phyloP scores from a whole-genome alignment of 2,113 vertebrate genomes.

The Elephas maximus region DNA sequence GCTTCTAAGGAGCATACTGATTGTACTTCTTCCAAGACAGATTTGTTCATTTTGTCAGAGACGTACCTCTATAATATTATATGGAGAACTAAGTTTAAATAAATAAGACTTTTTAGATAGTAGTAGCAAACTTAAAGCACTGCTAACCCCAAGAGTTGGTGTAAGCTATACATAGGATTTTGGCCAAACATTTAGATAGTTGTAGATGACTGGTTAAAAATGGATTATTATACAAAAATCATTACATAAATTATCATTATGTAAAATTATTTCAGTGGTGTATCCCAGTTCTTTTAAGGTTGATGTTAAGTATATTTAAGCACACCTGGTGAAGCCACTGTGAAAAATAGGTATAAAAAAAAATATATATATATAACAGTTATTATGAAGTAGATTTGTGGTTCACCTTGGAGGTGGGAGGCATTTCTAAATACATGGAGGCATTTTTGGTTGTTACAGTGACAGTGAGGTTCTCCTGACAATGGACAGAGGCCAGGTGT shows the following conservation, averaged over 20 bases:
- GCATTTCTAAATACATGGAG: neutral
- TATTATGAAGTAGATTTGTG: conserved; percentile 6
- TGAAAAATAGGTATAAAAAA: neutral
- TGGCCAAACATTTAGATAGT: conserved; percentile 8
- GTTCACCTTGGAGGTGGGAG: neutral
- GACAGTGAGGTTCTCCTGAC: neutral
- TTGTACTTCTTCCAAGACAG: too few relatives aligned
- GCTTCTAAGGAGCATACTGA: too few relatives aligned
- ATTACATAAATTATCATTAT: neutral
- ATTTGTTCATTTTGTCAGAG: too few relatives aligned
- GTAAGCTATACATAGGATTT: neutral
- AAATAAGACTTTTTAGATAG: conserved; percentile 41
- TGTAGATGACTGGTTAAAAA: conserved; percentile 19
- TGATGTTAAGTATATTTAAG: conserved; percentile 12
- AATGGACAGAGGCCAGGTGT: neutral
- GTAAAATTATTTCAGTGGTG: conserved; percentile 8
- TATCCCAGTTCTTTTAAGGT: conserved; percentile 41
- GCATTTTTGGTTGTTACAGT: conserved; percentile 40
- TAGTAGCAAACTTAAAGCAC: neutral
- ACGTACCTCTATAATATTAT: neutral
- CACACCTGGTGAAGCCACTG: neutral
- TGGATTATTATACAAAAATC: conserved; percentile 20
- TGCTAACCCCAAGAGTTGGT: neutral
- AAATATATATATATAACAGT: neutral
- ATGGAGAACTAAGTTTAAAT: conserved; percentile 27